Percentiles rank a stretch among this genome's conserved stretches.
Conservation (phyloP, 1,140 invertebrate genomes). For the Patella vulgata region DNA sequence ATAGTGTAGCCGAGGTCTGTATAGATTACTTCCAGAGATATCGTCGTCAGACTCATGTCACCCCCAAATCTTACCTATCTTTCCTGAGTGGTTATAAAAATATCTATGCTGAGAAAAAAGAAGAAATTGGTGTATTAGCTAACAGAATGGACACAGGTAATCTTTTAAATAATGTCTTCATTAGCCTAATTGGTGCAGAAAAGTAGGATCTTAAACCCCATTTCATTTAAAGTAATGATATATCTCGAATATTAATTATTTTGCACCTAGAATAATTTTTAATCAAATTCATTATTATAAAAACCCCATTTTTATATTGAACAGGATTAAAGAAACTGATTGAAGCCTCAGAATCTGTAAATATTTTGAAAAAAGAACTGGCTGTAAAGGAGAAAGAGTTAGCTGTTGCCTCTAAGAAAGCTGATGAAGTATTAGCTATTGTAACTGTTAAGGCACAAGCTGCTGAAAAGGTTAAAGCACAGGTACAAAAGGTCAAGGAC, state of each 20-base stretch:
- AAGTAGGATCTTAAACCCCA: too few relatives aligned
- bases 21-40: conserved; percentile 94
- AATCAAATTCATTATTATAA: neutral
- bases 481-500: conserved; percentile 94
- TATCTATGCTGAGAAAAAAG: conserved; percentile 89
- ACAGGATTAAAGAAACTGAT: conserved; percentile 87
- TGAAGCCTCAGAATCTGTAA: conserved; percentile 93
- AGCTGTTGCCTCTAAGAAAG: conserved; percentile 88
- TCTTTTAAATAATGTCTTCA: neutral
- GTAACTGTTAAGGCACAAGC: conserved; percentile 92
- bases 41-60: conserved; percentile 93
- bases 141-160: conserved; percentile 89
- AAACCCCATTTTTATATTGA: neutral
- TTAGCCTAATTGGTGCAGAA: too few relatives aligned
- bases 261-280: neutral
- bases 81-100: conserved; percentile 96
- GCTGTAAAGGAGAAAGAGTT: conserved; percentile 95
- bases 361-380: conserved; percentile 90
- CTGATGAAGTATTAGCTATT: conserved; percentile 75
- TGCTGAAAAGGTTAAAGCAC: conserved; percentile 94
- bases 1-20: conserved; percentile 88
- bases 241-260: neutral
- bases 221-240: neutral
- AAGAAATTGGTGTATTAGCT: conserved; percentile 88
- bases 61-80: conserved; percentile 96